These are phyloP conservation scores for Cetoscarus ocellatus DNA, from an alignment of 2,797 vertebrate species.

Conservation along the genomic window DNA sequence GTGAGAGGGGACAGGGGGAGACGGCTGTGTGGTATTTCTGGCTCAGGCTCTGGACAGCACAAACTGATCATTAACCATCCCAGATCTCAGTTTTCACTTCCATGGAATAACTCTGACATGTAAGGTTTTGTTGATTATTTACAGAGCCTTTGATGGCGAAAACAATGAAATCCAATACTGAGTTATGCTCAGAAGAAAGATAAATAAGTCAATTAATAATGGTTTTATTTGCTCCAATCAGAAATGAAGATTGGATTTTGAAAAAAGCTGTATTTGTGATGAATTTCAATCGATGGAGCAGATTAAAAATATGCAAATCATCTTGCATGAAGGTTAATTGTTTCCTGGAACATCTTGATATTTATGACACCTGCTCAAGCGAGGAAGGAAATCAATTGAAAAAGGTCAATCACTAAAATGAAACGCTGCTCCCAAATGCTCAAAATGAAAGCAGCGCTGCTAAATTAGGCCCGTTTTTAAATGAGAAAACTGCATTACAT, in stretches of 20 bases:
- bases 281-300: slow-evolving; percentile 47
- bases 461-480: slow-evolving; percentile 38
- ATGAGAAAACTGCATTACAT: slow-evolving; percentile 28
- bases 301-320: slow-evolving; percentile 67
- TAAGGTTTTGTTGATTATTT: slow-evolving; percentile 12
- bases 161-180: slow-evolving; percentile 16
- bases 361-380: slow-evolving; percentile 66
- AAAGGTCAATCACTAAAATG: slow-evolving; percentile 70
- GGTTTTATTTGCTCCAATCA: slow-evolving; percentile 7
- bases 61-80: slow-evolving; percentile 51
- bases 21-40: slow-evolving; percentile 41
- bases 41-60: slow-evolving; percentile 32
- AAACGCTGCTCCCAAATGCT: slow-evolving; percentile 32
- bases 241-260: neutral
- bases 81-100: slow-evolving; percentile 30
- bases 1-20: slow-evolving; percentile 35
- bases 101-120: slow-evolving; percentile 13
- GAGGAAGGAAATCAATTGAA: slow-evolving; percentile 55
- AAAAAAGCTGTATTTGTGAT: slow-evolving; percentile 1
- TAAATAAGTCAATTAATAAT: slow-evolving; percentile 12
- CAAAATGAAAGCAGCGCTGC: slow-evolving; percentile 23
- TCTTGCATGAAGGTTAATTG: slow-evolving; percentile 70
- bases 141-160: slow-evolving; percentile 7
- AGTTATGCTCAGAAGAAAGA: neutral
- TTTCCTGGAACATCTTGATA: slow-evolving; percentile 70